These are phyloP conservation scores for Pandion haliaetus DNA, from an alignment of 2,113 vertebrate genomes.

Conservation along the genomic window DNA sequence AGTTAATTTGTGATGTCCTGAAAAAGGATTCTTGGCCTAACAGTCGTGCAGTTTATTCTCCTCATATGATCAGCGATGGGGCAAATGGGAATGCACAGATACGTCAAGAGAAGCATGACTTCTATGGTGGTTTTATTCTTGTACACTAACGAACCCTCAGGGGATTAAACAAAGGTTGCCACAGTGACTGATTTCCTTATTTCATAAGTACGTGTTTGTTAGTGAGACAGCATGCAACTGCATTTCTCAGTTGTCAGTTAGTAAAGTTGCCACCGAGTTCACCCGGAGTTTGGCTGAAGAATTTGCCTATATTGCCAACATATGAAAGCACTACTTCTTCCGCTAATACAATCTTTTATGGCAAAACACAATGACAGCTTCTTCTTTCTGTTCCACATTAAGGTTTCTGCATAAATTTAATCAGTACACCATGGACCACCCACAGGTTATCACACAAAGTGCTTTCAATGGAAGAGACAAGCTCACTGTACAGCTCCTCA, in stretches of 20 bases:
- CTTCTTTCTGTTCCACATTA: neutral
- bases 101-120: neutral
- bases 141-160: neutral
- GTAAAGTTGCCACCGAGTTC: neutral
- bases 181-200: neutral
- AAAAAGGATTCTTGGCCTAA: neutral
- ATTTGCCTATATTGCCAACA: neutral
- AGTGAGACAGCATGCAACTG: neutral
- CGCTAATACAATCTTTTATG: neutral
- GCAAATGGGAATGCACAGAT: neutral
- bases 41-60: accelerated
- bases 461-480: neutral
- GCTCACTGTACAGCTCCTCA: neutral
- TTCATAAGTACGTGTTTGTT: neutral
- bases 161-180: neutral
- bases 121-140: neutral
- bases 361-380: neutral
- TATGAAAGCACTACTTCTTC: neutral
- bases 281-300: neutral
- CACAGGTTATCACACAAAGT: neutral
- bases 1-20: neutral
- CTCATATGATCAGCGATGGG: neutral
- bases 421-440: neutral
- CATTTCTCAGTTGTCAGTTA: neutral
- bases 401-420: neutral